A percentile compares a stretch with the other conserved stretches of the same genome.
Evolutionary conservation across 2,797 vertebrate genomes (phyloP).

Genomic region (Pelobates cultripes): DNA sequence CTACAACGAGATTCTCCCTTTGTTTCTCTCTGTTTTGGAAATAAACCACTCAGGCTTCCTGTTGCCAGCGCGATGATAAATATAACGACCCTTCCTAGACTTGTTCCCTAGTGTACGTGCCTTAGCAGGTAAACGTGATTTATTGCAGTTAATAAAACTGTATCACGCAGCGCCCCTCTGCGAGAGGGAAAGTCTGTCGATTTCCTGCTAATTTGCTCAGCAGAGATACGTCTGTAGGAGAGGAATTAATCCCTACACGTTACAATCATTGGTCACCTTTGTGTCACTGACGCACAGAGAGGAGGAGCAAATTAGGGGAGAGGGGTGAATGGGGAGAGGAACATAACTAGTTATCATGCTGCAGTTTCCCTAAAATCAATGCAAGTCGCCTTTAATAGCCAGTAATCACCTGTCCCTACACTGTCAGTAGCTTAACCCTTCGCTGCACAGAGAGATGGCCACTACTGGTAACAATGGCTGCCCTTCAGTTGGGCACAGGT

Average conservation of each 20-base stretch:
- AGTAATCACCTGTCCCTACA: background rate
- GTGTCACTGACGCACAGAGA: background rate
- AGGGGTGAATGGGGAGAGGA: background rate
- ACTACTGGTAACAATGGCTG: no score
- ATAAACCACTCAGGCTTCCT: background rate
- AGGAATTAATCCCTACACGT: background rate
- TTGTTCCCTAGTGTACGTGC: background rate
- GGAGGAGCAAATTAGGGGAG: background rate
- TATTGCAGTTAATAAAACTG: conserved; percentile 2
- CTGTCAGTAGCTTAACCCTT: background rate
- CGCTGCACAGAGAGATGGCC: no score
- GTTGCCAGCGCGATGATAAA: background rate
- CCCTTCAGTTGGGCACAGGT: no score
- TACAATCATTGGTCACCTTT: background rate
- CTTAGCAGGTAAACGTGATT: conserved; percentile 3
- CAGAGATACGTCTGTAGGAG: background rate
- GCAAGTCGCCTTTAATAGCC: no score
- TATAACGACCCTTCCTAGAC: background rate
- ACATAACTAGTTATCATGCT: background rate
- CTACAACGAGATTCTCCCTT: no score
- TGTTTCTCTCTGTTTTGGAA: background rate
- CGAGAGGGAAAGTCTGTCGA: background rate
- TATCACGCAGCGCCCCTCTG: background rate
- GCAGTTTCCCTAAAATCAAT: background rate
- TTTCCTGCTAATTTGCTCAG: background rate